Evolutionary conservation across 2,797 vertebrate genomes (phyloP), one percentile per base, ranked within the genome.

Genomic region (Pyrrhura leucotis): DNA sequence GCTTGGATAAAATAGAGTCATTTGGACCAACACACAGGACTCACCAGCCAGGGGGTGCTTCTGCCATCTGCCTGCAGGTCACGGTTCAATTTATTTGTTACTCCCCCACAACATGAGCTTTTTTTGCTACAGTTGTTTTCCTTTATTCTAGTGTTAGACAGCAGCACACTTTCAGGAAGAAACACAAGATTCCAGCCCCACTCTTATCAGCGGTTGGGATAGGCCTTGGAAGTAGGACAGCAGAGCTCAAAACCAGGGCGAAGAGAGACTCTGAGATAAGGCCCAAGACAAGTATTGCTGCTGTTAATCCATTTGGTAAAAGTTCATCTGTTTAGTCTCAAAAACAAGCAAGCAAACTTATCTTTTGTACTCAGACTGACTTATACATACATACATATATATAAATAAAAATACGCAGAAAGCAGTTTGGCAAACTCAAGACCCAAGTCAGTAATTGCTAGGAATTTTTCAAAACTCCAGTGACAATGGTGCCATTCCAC

Each of bases 291-390:
- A 40, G 7, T 29, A 63, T 8, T 40, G 17, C 31, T 37, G 50
- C 22, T 67, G 10, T 12, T 37, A 81, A 69, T 20, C 53, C 7
- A 26, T 29, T 42, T 13, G 1, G 12, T 50, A 56, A 29, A 17
- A 94, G 63, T 33, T 31, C 59, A 11, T 26, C 61, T 31, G 69
- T 62, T 69, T 20, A 78, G 53, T 33, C 48, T 85, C 26, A 67
- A 87, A 91, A 91, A 37, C 3, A 79, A 71, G 35, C 29, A 74
- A 93, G 31, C 5, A 80, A 91, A 63, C 7, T 50, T 31, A 21
- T 0, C 0, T 20, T 56, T 63, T 48, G 3, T 40, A 77, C 12
- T 79, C 8, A 9, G 21, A 61, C 20, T 48, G 63, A 75, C 44
- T 77, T 54, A 74, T 16, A 76, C 16, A 62, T 20, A 63, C 1